Base-by-base conservation (phyloP, 2,113 vertebrate species). In the Burhinus oedicnemus region DNA sequence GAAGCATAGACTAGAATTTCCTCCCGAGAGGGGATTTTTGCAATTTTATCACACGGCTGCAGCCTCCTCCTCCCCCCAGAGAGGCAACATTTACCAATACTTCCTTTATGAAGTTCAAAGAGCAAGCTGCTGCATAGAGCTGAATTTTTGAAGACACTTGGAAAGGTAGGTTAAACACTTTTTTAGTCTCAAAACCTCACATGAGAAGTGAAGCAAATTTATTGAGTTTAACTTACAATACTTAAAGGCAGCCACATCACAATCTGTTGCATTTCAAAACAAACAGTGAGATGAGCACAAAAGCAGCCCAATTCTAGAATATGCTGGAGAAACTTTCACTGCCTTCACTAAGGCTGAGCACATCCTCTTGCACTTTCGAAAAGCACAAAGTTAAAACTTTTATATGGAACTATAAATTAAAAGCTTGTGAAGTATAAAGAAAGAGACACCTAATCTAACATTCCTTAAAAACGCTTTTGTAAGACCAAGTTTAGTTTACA, bases 21-120 rank as follows among this genome's bases (percentile, higher is more conserved):
- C 82, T 86, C 79, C 68, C 0, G 0, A 80, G 54, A 86, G 71
- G 76, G 64, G 71, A 94, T 94, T 97, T 95, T 70, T 90, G 62
- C 68, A 60, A 70, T 95, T 77, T 88, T 96, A 90, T 96, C 87
- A 92, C 44, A 68, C 34, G 47, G 51, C 55, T 81, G 75, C 79
- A 96, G 91, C 82, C 84, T 94, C 82, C 83, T 94, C 79, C 82
- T 83, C 15, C 51, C 80, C 80, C 47, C 6, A 89, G 61, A 83
- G 49, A 97, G 51, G 54, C 87, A 95, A 87, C 87, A 86, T 85
- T 90, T 95, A 96, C 89, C 71, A 78, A 52, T 75, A 96, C 93
- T 95, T 96, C 96, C 95, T 93, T 90, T 83, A 91, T 30, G 64
- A 87, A 91, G 87, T 95, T 96, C 82, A 94, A 90, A 91, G 85